A percentile compares a stretch with the other conserved stretches of the same genome.
Evolutionary conservation across 2,888 invertebrate species (phyloP).

Genomic region (Ashinkailepas kermadecensis): DNA sequence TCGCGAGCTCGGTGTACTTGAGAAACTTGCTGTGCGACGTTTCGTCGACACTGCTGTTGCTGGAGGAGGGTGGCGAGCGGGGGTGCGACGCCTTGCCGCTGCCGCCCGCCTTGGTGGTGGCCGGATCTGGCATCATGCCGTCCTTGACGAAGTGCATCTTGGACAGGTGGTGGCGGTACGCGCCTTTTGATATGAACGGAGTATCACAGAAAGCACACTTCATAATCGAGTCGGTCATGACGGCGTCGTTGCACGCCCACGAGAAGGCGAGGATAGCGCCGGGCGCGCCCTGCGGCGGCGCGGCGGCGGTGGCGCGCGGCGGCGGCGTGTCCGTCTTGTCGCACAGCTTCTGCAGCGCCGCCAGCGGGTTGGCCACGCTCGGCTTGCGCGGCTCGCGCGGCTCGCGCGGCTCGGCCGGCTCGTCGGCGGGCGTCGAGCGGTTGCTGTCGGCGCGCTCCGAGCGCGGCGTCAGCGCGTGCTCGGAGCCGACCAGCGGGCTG

Average conservation of each 20-base stretch:
- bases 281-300: constrained; percentile 43
- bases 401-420: constrained; percentile 28
- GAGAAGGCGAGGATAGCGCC: constrained; percentile 83
- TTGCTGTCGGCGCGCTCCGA: constrained; percentile 31
- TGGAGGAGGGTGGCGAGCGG: constrained; percentile 36
- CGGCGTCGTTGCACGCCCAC: constrained; percentile 90
- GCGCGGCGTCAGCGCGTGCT: constrained; percentile 33
- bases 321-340: constrained; percentile 74
- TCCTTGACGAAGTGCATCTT: constrained; percentile 94
- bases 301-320: constrained; percentile 45
- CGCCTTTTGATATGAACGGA: constrained; percentile 92
- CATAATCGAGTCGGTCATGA: constrained; percentile 81
- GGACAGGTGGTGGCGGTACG: constrained; percentile 89
- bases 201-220: constrained; percentile 93
- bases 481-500: constrained; percentile 32
- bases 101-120: constrained; percentile 37
- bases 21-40: constrained; percentile 95
- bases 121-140: constrained; percentile 69
- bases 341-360: constrained; percentile 89
- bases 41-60: constrained; percentile 53
- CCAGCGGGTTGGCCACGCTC: constrained; percentile 68
- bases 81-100: constrained; percentile 25
- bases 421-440: constrained; percentile 30
- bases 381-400: constrained; percentile 11
- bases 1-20: constrained; percentile 96